Conservation (phyloP, 2,888 invertebrate genomes). For the Rhogogaster chlorosoma region DNA sequence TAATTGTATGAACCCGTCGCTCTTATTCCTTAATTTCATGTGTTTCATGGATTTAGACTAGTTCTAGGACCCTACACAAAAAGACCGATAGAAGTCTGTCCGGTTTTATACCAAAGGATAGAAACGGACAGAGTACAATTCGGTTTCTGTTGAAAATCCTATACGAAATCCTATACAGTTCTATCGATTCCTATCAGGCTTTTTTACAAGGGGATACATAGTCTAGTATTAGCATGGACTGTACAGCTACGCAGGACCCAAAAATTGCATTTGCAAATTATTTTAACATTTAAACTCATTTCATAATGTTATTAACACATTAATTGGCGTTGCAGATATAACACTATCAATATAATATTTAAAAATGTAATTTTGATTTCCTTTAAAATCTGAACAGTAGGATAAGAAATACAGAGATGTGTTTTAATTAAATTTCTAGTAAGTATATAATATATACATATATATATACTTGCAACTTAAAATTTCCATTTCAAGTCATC, state of each 20-base stretch:
- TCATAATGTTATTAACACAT: conserved; percentile 58
- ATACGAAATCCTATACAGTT: too few relatives aligned
- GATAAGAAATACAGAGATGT: neutral
- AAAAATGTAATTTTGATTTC: conserved; percentile 21
- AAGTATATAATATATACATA: neutral
- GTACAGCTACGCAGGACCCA: conserved; percentile 65
- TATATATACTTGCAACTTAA: neutral
- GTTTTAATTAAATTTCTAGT: neutral
- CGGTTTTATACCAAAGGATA: too few relatives aligned
- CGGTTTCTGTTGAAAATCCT: too few relatives aligned
- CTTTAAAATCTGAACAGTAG: neutral
- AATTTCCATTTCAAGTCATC: neutral
- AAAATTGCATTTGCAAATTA: conserved; percentile 52
- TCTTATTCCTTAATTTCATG: neutral
- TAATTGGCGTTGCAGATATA: conserved; percentile 63
- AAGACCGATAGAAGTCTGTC: too few relatives aligned
- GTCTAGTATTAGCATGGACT: conserved; percentile 67
- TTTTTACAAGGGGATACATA: too few relatives aligned
- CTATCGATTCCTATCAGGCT: too few relatives aligned
- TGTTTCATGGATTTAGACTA: conserved; percentile 62
- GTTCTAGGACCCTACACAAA: too few relatives aligned
- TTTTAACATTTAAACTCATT: conserved; percentile 29
- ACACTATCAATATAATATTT: conserved; percentile 11
- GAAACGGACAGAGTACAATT: too few relatives aligned
- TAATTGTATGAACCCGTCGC: neutral